Evolutionary conservation across 1,140 invertebrate genomes (phyloP), one percentile per base, ranked within the genome.

Genomic region (Drosophila nebulosa): DNA sequence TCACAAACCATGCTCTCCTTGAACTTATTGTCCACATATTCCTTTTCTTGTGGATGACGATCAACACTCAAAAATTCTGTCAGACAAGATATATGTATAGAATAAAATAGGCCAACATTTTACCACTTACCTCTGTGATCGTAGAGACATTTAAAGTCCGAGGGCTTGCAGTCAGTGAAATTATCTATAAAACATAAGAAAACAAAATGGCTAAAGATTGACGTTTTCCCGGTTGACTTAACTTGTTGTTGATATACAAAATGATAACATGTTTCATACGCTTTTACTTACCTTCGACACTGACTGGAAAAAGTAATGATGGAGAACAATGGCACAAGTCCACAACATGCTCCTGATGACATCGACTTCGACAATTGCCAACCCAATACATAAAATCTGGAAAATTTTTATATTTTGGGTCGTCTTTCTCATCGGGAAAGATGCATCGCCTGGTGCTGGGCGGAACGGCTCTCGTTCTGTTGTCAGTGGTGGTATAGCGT

Each of bases 121-220:
- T 21, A n/a, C 14, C 4, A 69, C 78, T 78, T 42, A 90, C 89
- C 1, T 64, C 74, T 58, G 4, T 90, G 32, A 7, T 90, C 69
- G 26, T 84, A 90, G 0, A 90, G 63, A 18, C 89, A 90, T 24
- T 80, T 83, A n/a, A 74, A 90, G 18, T 90, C 76, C n/a, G 85
- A 74, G 3, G 89, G 63, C 6, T 72, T 90, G 60, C 89, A 90
- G 1, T 60, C 22, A 1, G 89, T 78, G 32, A 78, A 80, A 22
- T 90, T 90, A 61, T 90, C 89, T 90, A 39, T 16, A 3, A 42
- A 55, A 0, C 3, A 57, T 18, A 6, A 0, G 6, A 27, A n/a
- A 16, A 10, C n/a, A n/a, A n/a, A n/a, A n/a, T n/a, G n/a, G n/a
- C 9, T 27, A 27, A 9, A 3, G 27, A 27, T 27, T 27, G 27